Conservation (phyloP, 2,888 invertebrate genomes). For the Drosophila borborema region DNA sequence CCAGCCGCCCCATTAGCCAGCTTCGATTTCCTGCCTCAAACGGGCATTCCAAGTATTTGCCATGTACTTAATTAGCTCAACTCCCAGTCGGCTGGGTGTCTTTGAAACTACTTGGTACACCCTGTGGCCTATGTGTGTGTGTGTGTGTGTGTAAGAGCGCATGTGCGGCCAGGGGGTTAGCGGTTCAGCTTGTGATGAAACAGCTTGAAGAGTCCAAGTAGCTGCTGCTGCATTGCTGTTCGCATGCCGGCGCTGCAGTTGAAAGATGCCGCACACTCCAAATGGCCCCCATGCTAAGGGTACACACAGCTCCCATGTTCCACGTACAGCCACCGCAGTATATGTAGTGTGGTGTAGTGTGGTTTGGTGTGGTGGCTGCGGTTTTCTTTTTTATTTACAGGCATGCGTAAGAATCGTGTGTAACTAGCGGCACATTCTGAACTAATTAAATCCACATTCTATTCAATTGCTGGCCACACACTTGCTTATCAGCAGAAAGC, state of each 20-base stretch:
- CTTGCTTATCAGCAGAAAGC: constrained; percentile 39
- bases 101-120: constrained; percentile 48
- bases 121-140: constrained; percentile 12
- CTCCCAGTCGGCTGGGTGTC: constrained; percentile 29
- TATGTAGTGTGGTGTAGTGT: neutral
- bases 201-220: constrained; percentile 48
- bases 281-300: constrained; percentile 41
- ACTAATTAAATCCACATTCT: constrained; percentile 66
- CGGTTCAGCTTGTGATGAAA: constrained; percentile 35
- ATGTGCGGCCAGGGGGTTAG: constrained; percentile 1
- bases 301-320: constrained; percentile 18
- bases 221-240: constrained; percentile 59
- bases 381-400: constrained; percentile 16
- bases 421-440: constrained; percentile 68
- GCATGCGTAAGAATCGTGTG: constrained; percentile 45
- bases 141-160: neutral
- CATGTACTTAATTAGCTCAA: constrained; percentile 64
- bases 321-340: constrained; percentile 19
- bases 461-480: constrained; percentile 57
- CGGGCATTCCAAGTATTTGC: constrained; percentile 68
- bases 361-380: constrained; percentile 24
- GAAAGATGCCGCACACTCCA: constrained; percentile 77
- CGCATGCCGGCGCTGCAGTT: constrained; percentile 71
- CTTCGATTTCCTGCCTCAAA: constrained; percentile 66
- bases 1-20: constrained; percentile 52